Conservation (phyloP, 2,797 vertebrate genomes). For the Australoheros facetus region DNA sequence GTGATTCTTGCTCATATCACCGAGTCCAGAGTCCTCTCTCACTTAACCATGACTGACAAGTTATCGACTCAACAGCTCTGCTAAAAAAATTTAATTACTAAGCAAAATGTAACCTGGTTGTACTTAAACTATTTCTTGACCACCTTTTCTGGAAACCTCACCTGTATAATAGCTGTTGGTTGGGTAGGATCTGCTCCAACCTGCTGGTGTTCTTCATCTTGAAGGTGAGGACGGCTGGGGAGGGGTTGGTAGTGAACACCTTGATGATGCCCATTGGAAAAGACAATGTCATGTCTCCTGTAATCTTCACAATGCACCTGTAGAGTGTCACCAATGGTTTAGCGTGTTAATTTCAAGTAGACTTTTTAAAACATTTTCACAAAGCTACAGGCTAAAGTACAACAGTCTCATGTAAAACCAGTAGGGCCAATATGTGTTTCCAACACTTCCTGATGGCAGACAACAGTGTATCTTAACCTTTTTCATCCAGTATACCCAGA, state of each 20-base stretch:
- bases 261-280: constrained; percentile 98
- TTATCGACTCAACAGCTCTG: constrained; percentile 7
- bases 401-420: background rate
- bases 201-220: constrained; percentile 91
- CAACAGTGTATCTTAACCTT: no score
- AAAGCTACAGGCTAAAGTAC: background rate
- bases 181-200: constrained; percentile 95
- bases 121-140: no score
- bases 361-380: background rate
- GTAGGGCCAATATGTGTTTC: background rate
- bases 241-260: constrained; percentile 94
- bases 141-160: constrained; percentile 43
- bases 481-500: background rate
- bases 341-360: background rate
- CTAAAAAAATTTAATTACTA: background rate
- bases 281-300: constrained; percentile 96
- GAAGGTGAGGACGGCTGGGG: constrained; percentile 93
- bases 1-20: constrained; percentile 28
- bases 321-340: background rate
- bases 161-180: constrained; percentile 95
- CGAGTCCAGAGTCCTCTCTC: constrained; percentile 11
- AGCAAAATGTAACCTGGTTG: background rate
- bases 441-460: no score
- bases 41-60: constrained; percentile 18
- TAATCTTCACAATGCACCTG: constrained; percentile 99